Evolutionary conservation across 2,797 vertebrate genomes (phyloP).

Genomic region (Danio aesculapii): DNA sequence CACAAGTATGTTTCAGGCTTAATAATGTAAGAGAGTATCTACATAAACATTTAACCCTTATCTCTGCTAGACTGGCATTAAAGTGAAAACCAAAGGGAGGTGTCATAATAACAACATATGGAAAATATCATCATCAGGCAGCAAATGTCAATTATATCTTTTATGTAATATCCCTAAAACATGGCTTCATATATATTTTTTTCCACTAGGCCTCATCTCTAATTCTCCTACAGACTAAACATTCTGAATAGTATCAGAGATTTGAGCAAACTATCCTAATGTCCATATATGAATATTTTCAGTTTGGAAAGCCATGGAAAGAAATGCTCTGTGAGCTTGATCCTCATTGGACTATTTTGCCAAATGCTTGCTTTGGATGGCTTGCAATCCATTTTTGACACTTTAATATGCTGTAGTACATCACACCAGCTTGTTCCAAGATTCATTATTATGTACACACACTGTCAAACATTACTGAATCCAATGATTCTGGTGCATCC

Average conservation of each 20-base stretch:
- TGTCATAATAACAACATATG: conserved; percentile 36
- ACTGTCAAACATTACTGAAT: conserved; percentile 32
- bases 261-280: conserved; percentile 18
- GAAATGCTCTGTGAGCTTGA: not conserved
- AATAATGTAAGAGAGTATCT: conserved; percentile 22
- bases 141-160: not conserved
- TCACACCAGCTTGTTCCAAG: conserved; percentile 54
- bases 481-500: conserved; percentile 2
- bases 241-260: conserved; percentile 30
- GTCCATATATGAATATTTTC: conserved; percentile 6
- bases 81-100: conserved; percentile 48
- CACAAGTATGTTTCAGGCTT: too few species aligned
- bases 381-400: conserved; percentile 55
- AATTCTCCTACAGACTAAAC: conserved; percentile 36
- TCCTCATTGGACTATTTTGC: conserved; percentile 5
- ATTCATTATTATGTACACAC: conserved; percentile 55
- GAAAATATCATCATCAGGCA: conserved; percentile 22
- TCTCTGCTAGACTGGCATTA: conserved; percentile 49
- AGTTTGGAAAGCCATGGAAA: conserved; percentile 7
- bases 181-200: conserved; percentile 15
- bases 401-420: conserved; percentile 56
- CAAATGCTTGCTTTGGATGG: conserved; percentile 58
- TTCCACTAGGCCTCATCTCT: not conserved
- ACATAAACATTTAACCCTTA: conserved; percentile 49
- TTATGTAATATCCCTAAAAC: not conserved